Percentiles rank a stretch among this genome's conserved stretches.
Evolutionary conservation across 2,113 vertebrate genomes (phyloP).

Genomic region (Lycocorax pyrrhopterus): DNA sequence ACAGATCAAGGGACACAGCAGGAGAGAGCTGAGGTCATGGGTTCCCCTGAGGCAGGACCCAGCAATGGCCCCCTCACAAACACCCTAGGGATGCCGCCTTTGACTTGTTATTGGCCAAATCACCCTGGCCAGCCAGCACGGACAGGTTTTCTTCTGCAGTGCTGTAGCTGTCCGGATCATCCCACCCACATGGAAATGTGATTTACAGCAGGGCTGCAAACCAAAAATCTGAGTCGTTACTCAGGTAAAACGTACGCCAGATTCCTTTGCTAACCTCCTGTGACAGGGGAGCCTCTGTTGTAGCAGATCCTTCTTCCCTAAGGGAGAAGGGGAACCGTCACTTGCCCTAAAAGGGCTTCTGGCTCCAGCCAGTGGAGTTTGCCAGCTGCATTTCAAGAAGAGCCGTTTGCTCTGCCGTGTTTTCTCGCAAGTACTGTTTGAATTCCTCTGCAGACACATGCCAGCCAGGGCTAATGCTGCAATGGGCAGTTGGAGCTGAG

Average conservation of each 20-base stretch:
- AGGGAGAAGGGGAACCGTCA: background rate
- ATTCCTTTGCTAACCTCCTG: background rate
- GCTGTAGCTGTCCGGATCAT: background rate
- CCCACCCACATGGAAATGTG: background rate
- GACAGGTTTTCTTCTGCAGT: background rate
- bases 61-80: background rate
- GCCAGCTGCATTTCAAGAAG: background rate
- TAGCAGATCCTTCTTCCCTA: background rate
- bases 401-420: background rate
- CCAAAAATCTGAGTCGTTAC: background rate
- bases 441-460: background rate
- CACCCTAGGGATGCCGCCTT: background rate
- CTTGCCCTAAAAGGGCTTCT: slow-evolving; percentile 6
- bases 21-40: background rate
- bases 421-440: background rate
- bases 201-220: slow-evolving; percentile 17
- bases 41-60: background rate
- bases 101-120: rapidly evolving
- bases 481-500: background rate
- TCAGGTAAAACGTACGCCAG: background rate
- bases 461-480: background rate
- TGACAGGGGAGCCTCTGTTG: background rate
- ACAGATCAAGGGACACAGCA: background rate
- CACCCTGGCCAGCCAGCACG: background rate
- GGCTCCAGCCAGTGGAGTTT: background rate